A percentile compares a stretch with the other conserved stretches of the same genome.
phyloP scores from a whole-genome alignment of 2,797 vertebrate genomes.

The Salarias fasciatus region DNA sequence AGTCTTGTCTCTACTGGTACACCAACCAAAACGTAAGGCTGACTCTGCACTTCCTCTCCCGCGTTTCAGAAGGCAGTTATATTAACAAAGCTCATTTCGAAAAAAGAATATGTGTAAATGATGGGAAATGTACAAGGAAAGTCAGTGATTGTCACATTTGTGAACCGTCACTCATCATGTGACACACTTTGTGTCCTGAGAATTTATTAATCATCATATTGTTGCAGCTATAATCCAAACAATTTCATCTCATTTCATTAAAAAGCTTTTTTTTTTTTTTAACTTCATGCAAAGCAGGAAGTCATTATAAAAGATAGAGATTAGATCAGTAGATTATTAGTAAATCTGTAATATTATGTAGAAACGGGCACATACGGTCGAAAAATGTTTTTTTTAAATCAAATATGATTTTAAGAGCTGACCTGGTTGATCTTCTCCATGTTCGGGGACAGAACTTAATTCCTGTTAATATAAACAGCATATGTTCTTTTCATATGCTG shows the following conservation, averaged over 20 bases:
- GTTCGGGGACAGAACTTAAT: background rate
- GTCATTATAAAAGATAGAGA: background rate
- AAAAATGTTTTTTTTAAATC: too few relatives aligned
- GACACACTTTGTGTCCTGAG: too few relatives aligned
- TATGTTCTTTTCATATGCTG: conserved; percentile 57
- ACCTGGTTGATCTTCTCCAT: background rate
- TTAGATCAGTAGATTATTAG: background rate
- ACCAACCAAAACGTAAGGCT: conserved; percentile 91
- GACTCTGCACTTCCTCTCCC: background rate
- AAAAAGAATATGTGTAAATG: too few relatives aligned
- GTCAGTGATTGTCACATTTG: too few relatives aligned
- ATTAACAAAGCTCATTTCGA: background rate
- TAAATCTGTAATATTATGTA: background rate
- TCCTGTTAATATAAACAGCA: conserved; percentile 41
- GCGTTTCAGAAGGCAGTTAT: too few relatives aligned
- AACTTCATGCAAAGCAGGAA: background rate
- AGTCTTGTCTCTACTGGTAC: conserved; percentile 93
- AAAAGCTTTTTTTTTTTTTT: too few relatives aligned
- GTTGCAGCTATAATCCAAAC: background rate
- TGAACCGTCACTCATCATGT: too few relatives aligned
- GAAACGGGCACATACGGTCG: background rate
- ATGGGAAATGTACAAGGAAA: too few relatives aligned
- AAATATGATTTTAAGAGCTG: conserved; percentile 5
- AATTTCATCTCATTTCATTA: background rate
- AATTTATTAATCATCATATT: background rate